Base-by-base conservation (phyloP, 2,888 invertebrate species). In the Xanthorhoe designata region DNA sequence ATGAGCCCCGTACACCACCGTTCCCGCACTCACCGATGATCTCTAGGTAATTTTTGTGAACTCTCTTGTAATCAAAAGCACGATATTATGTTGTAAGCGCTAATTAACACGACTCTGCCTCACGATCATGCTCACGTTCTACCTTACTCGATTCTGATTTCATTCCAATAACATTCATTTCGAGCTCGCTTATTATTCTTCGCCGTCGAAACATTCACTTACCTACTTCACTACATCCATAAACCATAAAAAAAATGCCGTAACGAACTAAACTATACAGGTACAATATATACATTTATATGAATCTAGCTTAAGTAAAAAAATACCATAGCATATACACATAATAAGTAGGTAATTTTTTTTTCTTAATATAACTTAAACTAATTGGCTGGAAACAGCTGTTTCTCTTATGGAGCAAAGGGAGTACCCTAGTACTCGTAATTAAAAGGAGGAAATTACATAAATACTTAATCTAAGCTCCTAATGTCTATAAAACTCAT, bases 11-110 rank as follows among this genome's bases (percentile, higher is more conserved):
- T 84, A 86, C 85, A 91, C 84, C 86, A 91, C 86, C 85, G 85
- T 78, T 89, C 86, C 85, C 83, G 86, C 87, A 91, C 90, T 90
- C 89, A 92, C 91, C 93, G 92, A 93, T 93, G 93, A 93, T 92
- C 92, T 92, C 92, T 91, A 92, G 93, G 93, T 93, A 66, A 61
- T 47, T 32, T 45, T 52, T 19, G 1, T 58, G 45, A 65, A 29
- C 52, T 64, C 54, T 64, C 63, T 42, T 19, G 45, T 19, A 55
- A 64, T 61, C 24, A 17, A 56, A 19, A 57, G 24, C 52, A 35
- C 38, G 53, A 38, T 50, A 47, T 42, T 3, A 50, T 88, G 87
- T 87, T 86, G 89, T 85, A 88, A 89, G 83, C 85, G 84, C 82
- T 83, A 89, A 80, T 83, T 83, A 78, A 83, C 83, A 84, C 80